A percentile compares a stretch with the other conserved stretches of the same genome.
phyloP scores from a whole-genome alignment of 2,797 vertebrate species.

The Hypotaenidia philippensis region DNA sequence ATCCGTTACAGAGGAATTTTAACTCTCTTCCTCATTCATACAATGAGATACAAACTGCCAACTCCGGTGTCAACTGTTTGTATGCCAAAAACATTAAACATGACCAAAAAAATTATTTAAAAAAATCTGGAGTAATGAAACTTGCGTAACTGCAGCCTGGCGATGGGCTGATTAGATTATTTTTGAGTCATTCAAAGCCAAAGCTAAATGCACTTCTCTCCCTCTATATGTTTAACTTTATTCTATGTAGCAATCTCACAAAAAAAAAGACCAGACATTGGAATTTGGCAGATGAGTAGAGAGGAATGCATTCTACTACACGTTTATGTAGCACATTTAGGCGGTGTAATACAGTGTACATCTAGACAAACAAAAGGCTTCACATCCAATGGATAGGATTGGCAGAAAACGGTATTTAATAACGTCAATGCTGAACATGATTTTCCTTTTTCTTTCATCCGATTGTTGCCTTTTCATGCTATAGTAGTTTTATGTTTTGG shows the following conservation, averaged over 20 bases:
- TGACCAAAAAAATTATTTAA: neutral
- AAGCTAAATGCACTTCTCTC: neutral
- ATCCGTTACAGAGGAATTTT: neutral
- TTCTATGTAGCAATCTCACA: neutral
- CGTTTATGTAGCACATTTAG: neutral
- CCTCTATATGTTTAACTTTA: neutral
- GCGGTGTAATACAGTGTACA: fast-evolving
- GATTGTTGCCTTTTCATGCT: neutral
- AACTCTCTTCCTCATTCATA: neutral
- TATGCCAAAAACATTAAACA: neutral
- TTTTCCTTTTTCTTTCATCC: neutral
- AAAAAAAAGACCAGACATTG: neutral
- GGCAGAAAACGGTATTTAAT: neutral
- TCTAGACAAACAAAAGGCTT: neutral
- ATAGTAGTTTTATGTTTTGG: neutral
- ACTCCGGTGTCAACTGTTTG: neutral
- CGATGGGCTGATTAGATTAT: neutral
- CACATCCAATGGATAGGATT: fast-evolving
- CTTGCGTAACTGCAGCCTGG: neutral
- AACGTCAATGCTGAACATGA: neutral
- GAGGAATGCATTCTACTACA: neutral
- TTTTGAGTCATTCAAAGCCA: neutral
- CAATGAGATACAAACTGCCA: neutral
- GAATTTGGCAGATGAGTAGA: neutral
- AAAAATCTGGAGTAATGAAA: neutral